These are phyloP conservation scores for Xiphias gladius DNA, from an alignment of 2,113 vertebrate genomes.

Conservation along the genomic window DNA sequence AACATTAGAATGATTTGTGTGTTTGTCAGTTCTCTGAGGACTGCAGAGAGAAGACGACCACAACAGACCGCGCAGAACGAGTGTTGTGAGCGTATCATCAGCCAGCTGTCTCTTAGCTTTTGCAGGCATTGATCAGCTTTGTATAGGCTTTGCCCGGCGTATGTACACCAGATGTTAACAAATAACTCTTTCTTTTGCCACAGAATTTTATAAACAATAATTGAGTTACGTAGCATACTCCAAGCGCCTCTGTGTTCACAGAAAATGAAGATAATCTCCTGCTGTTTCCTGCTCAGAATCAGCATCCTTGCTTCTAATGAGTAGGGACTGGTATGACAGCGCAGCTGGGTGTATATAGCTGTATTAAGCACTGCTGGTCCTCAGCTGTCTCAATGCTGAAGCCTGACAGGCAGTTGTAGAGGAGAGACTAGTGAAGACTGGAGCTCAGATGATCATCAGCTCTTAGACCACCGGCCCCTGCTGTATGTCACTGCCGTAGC, in stretches of 20 bases:
- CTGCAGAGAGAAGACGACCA: not conserved
- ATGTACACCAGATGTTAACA: slow-evolving; percentile 43
- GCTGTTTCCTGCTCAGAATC: slow-evolving; percentile 1
- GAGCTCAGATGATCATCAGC: slow-evolving; percentile 30
- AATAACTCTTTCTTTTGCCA: not conserved
- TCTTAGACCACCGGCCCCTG: slow-evolving; percentile 3
- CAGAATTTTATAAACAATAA: not conserved
- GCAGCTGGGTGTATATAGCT: slow-evolving; percentile 10
- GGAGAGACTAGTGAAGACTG: not conserved
- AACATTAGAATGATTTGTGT: not conserved
- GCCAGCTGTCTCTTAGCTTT: slow-evolving; percentile 30
- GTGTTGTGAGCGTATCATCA: not conserved
- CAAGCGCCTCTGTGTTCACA: not conserved
- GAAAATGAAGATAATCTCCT: not conserved
- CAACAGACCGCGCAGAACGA: slow-evolving; percentile 21
- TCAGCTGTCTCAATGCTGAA: not conserved
- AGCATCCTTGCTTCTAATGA: slow-evolving; percentile 8
- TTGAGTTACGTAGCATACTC: not conserved
- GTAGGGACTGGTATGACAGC: not conserved
- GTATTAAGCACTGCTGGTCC: slow-evolving; percentile 12
- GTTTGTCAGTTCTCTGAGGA: not conserved
- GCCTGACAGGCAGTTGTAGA: not conserved
- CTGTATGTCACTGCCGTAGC: not conserved
- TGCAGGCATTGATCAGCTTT: slow-evolving; percentile 37
- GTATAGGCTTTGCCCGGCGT: not conserved